Conservation (phyloP, 1,140 invertebrate genomes). For the Bombus polaris region DNA sequence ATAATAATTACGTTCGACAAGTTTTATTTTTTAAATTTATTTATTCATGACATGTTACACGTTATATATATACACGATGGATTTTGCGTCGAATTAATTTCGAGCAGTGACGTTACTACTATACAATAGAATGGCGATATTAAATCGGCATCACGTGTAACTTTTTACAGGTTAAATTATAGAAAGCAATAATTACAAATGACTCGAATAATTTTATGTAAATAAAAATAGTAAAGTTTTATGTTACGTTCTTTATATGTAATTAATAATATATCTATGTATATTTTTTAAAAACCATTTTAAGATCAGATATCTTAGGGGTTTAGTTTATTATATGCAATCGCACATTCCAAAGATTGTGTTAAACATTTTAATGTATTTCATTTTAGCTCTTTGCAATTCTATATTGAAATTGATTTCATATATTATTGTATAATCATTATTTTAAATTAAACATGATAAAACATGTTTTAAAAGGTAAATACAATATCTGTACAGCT, state of each 20-base stretch:
- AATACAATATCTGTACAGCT: not conserved
- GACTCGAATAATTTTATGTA: not conserved
- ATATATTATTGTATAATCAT: not conserved
- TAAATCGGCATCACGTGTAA: constrained; percentile 17
- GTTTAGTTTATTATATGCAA: constrained; percentile 2
- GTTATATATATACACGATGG: constrained; percentile 33
- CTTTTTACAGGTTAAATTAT: not conserved
- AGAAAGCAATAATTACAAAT: constrained; percentile 25
- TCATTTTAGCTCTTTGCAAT: not conserved
- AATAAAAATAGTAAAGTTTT: not conserved
- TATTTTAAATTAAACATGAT: not conserved
- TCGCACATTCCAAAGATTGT: not conserved
- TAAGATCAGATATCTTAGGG: constrained; percentile 7
- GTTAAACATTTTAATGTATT: not conserved
- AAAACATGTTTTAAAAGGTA: not conserved
- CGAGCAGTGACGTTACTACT: constrained; percentile 6
- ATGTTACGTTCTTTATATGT: not conserved
- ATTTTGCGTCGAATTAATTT: constrained; percentile 16
- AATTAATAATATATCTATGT: not conserved
- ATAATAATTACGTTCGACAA: not conserved
- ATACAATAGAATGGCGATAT: constrained; percentile 28
- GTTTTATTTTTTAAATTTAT: constrained; percentile 19
- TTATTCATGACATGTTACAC: constrained; percentile 31
- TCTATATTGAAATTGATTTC: not conserved
- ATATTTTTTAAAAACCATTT: constrained; percentile 1